Evolutionary conservation across 1,140 invertebrate genomes (phyloP).

Genomic region (Triops longicaudatus): DNA sequence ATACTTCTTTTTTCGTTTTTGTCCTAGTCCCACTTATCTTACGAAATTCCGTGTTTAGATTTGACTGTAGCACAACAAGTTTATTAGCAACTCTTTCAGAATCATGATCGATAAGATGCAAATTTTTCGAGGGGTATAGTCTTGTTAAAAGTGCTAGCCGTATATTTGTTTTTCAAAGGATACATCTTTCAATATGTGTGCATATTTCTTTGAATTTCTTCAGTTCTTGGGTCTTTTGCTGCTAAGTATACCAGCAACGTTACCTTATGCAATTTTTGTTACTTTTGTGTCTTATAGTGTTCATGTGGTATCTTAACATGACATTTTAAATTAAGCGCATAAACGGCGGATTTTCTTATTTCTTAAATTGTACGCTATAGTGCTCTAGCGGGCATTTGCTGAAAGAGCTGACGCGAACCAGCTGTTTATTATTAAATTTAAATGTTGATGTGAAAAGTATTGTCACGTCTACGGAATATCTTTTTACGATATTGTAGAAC

Average conservation of each 20-base stretch:
- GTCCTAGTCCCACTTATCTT: neutral
- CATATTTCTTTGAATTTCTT: neutral
- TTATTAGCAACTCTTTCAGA: neutral
- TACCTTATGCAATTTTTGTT: slow-evolving; percentile 13
- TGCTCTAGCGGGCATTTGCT: too few species aligned
- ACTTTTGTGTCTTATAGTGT: neutral
- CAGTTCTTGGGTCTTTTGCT: neutral
- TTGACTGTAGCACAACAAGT: slow-evolving; percentile 3
- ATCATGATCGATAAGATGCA: neutral
- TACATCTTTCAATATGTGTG: neutral
- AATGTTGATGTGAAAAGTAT: too few species aligned
- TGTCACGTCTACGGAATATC: too few species aligned
- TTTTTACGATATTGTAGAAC: too few species aligned
- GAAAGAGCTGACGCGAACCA: too few species aligned
- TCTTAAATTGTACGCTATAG: neutral
- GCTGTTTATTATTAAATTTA: too few species aligned
- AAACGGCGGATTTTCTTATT: neutral
- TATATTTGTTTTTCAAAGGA: neutral
- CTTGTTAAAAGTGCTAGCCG: neutral
- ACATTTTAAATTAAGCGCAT: neutral
- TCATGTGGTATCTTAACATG: slow-evolving; percentile 10
- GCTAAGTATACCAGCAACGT: neutral
- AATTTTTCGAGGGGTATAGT: neutral
- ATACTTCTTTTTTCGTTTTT: slow-evolving; percentile 12
- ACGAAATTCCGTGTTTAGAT: neutral